Conservation (phyloP, 2,797 vertebrate species). For the Falco biarmicus region DNA sequence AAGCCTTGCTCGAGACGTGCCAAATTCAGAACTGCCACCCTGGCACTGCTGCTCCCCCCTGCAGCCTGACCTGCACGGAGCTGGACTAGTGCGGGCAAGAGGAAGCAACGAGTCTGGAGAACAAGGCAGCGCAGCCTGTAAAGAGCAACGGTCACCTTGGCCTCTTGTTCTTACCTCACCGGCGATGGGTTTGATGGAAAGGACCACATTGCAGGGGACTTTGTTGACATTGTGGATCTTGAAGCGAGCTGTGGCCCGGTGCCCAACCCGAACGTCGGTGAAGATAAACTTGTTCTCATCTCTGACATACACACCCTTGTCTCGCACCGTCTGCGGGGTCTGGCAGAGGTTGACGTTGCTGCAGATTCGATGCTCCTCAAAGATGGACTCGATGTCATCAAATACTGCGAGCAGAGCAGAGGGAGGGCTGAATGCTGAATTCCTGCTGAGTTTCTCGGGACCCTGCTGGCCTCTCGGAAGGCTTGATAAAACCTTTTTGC, state of each 20-base stretch:
- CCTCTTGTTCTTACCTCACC: not conserved
- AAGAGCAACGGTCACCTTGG: not conserved
- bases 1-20: not conserved
- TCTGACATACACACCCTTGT: constrained; percentile 81
- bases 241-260: too few species aligned
- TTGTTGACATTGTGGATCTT: too few species aligned
- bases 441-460: not conserved
- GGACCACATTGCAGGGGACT: too few species aligned
- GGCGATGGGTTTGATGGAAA: too few species aligned
- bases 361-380: constrained; percentile 89
- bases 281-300: constrained; percentile 91
- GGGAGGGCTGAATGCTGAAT: constrained; percentile 55
- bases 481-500: not conserved
- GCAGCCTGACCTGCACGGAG: not conserved
- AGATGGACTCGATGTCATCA: constrained; percentile 81
- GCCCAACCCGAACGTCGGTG: constrained; percentile 13
- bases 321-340: constrained; percentile 73
- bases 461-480: not conserved
- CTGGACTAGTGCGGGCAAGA: not conserved
- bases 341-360: constrained; percentile 71
- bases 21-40: not conserved
- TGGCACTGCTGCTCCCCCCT: not conserved
- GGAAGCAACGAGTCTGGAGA: not conserved
- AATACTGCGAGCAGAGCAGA: constrained; percentile 56
- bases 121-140: not conserved